These are phyloP conservation scores for Crossaster papposus DNA, from an alignment of 53 echinoderm and acorn worm genomes.

Conservation along the genomic window DNA sequence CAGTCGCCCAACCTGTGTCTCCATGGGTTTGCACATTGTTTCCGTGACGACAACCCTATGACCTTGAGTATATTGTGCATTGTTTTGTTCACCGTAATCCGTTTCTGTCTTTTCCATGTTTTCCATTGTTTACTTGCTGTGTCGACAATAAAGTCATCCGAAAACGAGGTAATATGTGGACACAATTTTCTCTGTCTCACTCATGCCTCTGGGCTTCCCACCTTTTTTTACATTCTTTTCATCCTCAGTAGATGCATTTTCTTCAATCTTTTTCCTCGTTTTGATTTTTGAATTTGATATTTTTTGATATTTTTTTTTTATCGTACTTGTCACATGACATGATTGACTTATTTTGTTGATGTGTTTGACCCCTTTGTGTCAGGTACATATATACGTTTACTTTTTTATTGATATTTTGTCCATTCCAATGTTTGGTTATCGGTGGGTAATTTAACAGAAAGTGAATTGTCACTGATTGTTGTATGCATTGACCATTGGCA, in stretches of 20 bases:
- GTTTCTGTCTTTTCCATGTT: constrained; percentile 64
- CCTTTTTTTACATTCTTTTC: constrained; percentile 6
- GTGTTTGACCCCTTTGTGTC: background rate
- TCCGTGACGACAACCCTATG: constrained; percentile 36
- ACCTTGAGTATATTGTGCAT: constrained; percentile 43
- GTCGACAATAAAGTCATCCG: constrained; percentile 80
- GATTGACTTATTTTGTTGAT: background rate
- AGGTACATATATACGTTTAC: background rate
- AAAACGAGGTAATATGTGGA: constrained; percentile 82
- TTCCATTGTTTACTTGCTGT: constrained; percentile 52
- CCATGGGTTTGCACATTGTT: constrained; percentile 35
- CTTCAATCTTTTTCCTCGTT: background rate
- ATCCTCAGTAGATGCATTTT: constrained; percentile 2
- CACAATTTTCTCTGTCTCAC: constrained; percentile 2
- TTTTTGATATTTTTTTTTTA: background rate
- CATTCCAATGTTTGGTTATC: background rate
- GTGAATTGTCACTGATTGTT: background rate
- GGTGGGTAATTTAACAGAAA: background rate
- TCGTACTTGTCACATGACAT: background rate
- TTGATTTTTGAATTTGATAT: background rate
- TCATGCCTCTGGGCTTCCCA: background rate
- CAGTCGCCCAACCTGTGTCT: constrained; percentile 30
- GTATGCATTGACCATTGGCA: background rate
- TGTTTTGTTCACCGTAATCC: constrained; percentile 45
- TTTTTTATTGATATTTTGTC: background rate